A percentile compares a stretch with the other conserved stretches of the same genome.
phyloP scores from a whole-genome alignment of 2,113 vertebrate genomes.

The Malurus alboscapulatus region DNA sequence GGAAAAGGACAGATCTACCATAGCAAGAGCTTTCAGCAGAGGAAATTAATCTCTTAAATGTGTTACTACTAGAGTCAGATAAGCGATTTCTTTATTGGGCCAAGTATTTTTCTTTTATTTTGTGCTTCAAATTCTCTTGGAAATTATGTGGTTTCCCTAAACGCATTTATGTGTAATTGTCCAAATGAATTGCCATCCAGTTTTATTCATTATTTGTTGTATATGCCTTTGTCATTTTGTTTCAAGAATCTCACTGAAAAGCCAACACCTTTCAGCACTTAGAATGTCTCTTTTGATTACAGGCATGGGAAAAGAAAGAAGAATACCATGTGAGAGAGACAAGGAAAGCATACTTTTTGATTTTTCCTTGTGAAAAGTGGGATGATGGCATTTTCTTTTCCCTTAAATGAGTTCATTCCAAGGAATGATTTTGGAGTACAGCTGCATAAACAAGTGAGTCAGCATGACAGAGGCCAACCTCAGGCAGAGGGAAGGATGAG shows the following conservation, averaged over 20 bases:
- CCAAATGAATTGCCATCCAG: neutral
- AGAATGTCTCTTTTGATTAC: neutral
- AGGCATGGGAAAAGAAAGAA: neutral
- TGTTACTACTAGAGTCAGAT: conserved; percentile 13
- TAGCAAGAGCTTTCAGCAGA: conserved; percentile 21
- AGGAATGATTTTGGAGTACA: neutral
- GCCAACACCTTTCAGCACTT: neutral
- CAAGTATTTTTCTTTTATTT: conserved; percentile 9
- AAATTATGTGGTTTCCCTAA: neutral
- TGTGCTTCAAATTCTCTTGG: neutral
- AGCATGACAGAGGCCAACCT: neutral
- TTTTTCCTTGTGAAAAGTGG: neutral
- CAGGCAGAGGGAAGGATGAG: neutral
- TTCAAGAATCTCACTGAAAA: neutral
- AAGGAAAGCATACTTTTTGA: neutral
- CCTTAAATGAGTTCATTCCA: neutral
- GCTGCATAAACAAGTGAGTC: neutral
- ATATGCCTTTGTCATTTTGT: neutral
- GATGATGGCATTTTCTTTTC: neutral
- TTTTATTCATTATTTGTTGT: neutral
- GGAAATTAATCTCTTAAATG: conserved; percentile 58
- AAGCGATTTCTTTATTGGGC: conserved; percentile 7
- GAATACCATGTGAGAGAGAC: neutral
- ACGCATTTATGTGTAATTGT: neutral
- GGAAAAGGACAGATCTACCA: conserved; percentile 22